Base-by-base conservation (phyloP, 2,888 invertebrate genomes). In the Aphidius colemani region DNA sequence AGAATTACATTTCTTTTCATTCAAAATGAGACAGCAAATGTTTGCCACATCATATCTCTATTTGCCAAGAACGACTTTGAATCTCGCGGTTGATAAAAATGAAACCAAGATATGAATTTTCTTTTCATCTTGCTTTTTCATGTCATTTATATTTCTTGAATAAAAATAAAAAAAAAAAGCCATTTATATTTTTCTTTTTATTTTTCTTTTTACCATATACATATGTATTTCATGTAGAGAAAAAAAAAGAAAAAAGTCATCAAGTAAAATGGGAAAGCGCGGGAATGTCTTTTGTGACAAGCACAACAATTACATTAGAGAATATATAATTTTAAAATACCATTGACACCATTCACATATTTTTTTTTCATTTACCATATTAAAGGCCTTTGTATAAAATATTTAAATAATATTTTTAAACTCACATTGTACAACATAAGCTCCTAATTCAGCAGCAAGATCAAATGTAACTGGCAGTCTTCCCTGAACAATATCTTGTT, bases 361-460 rank as follows among this genome's bases (percentile, higher is more conserved):
- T 30, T 10, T 7, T 18, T 49, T 49, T 49, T 4, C 8, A 18
- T 49, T 49, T 11, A 49, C n/a, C 7, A 11, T 11, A 30, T 30
- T 5, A 30, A 30, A 5, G 5, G 30, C 5, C 30, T 30, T n/a
- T 5, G 4, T 5, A 30, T 30, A 0, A 11, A 8, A 7, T 13
- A 13, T 7, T 11, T 2, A 48, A 48, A 13, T 7, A 6, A 11
- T 48, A 13, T 48, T 7, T 18, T 18, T 67, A 30, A 74, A 89
- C 94, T 94, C 85, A 96, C 96, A 97, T 86, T 98, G 97, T 60
- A 98, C 89, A 68, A 96, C 93, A 82, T 90, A 95, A 10, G 96
- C 94, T 62, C 95, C 95, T 65, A 97, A 86, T 82, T 97, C 96
- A 6, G 95, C 92, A 40, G 95, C 93, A 72, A 96, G 86, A 77